phyloP scores from a whole-genome alignment of 1,140 invertebrate species.

The Plutomurus gul region DNA sequence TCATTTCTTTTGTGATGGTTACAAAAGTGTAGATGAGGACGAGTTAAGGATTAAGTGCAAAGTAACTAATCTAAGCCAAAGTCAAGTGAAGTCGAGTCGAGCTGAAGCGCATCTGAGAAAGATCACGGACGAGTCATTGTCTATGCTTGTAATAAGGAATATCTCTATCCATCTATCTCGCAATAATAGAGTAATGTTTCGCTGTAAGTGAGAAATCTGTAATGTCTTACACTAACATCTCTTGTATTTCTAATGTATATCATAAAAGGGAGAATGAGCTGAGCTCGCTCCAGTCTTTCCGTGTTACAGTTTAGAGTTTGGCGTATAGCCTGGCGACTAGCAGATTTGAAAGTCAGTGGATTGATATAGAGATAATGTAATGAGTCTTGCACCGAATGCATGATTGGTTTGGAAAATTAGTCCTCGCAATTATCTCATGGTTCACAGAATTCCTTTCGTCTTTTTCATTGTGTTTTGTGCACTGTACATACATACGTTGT shows the following conservation, averaged over 20 bases:
- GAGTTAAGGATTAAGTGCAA: constrained; percentile 9
- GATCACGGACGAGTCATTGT: constrained; percentile 22
- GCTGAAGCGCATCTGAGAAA: constrained; percentile 1
- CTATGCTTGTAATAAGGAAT: background rate
- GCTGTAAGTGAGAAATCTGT: constrained; percentile 1
- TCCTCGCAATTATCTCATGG: constrained; percentile 46
- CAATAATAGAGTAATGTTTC: background rate
- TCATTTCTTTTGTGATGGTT: background rate
- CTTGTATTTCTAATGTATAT: background rate
- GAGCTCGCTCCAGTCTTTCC: background rate
- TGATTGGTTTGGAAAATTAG: constrained; percentile 53
- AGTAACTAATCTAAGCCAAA: constrained; percentile 13
- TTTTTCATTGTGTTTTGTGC: background rate
- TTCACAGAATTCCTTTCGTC: constrained; percentile 39
- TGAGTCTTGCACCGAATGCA: constrained; percentile 47
- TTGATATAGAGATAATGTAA: constrained; percentile 33
- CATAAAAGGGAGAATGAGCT: constrained; percentile 1
- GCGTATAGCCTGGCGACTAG: too few relatives aligned
- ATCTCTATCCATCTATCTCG: constrained; percentile 4
- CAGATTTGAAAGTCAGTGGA: background rate
- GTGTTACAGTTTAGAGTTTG: too few relatives aligned
- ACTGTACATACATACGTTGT: background rate
- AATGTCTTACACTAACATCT: constrained; percentile 15
- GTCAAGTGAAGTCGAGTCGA: background rate
- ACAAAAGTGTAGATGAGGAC: background rate